phyloP scores from a whole-genome alignment of 2,113 vertebrate genomes.

The Phyllostomus discolor region DNA sequence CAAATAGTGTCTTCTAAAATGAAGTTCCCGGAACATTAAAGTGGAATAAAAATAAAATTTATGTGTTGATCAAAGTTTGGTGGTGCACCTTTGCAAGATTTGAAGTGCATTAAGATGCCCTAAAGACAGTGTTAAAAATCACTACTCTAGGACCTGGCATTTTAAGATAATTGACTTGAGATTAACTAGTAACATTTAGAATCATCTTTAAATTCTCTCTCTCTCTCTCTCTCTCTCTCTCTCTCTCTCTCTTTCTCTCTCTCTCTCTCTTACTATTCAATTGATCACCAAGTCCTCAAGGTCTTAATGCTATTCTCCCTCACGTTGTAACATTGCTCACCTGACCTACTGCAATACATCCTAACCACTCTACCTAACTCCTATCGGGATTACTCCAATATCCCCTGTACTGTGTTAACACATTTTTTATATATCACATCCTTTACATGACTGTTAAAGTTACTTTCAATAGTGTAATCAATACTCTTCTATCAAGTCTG shows the following conservation, averaged over 20 bases:
- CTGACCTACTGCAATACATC: neutral
- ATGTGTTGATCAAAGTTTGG: neutral
- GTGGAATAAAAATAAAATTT: neutral
- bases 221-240: neutral
- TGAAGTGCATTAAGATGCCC: neutral
- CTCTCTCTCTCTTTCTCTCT: neutral
- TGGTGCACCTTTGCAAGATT: neutral
- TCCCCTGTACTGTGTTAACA: neutral
- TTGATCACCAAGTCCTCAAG: neutral
- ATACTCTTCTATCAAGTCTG: neutral
- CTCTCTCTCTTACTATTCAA: neutral
- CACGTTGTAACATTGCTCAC: neutral
- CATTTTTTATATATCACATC: neutral
- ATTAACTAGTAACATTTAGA: neutral
- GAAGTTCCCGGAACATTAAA: neutral
- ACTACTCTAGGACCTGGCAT: neutral
- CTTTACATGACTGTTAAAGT: neutral
- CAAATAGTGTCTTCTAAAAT: slow-evolving; percentile 7
- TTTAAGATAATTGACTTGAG: neutral
- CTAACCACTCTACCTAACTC: neutral
- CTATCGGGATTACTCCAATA: neutral
- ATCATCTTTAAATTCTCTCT: neutral
- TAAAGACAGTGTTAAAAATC: neutral
- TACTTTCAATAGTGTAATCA: neutral
- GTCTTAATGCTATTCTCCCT: neutral